Conservation (phyloP, 2,888 invertebrate species). For the Chrysomela aeneicollis region DNA sequence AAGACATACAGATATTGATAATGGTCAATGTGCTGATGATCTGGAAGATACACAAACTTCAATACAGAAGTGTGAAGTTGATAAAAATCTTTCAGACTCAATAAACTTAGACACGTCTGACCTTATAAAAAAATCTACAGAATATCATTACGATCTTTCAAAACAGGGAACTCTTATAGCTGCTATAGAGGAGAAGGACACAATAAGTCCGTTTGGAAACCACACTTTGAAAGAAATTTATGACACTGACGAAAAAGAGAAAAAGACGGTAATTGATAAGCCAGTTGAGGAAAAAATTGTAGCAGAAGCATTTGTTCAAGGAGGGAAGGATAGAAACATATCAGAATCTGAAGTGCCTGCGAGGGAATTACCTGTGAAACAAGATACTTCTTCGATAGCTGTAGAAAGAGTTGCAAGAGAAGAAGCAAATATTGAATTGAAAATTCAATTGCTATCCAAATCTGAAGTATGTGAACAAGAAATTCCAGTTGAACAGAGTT, state of each 20-base stretch:
- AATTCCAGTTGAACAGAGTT: no score
- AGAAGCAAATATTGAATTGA: no score
- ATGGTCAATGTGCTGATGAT: background rate
- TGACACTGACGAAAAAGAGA: background rate
- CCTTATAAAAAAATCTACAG: background rate
- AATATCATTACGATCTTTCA: background rate
- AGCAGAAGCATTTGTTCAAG: no score
- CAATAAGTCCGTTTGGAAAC: background rate
- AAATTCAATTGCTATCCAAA: no score
- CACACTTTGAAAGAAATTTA: background rate
- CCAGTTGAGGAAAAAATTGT: no score
- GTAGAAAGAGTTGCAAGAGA: no score
- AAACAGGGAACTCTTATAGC: background rate
- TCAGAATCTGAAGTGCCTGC: no score
- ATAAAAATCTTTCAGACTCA: background rate
- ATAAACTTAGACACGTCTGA: background rate
- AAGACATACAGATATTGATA: background rate
- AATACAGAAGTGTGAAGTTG: background rate
- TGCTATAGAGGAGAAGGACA: background rate
- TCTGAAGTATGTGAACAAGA: no score
- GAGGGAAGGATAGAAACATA: no score
- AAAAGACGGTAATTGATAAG: background rate
- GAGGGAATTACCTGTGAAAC: no score
- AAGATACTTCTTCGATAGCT: no score
- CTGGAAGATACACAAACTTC: background rate